Conservation (phyloP, 2,113 vertebrate species). For the Mastomys natalensis region DNA sequence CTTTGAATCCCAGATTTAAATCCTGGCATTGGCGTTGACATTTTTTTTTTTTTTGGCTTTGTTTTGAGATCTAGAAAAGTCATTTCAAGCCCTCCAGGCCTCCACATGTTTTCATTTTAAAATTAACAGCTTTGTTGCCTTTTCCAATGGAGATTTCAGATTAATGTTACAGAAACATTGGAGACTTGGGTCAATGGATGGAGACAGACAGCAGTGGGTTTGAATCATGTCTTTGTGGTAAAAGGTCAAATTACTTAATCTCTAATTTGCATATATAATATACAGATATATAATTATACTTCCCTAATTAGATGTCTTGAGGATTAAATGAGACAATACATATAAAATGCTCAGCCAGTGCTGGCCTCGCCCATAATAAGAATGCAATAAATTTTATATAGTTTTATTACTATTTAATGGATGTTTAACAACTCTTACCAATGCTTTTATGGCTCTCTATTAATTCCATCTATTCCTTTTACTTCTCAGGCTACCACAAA, state of each 20-base stretch:
- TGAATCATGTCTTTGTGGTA: slow-evolving; percentile 41
- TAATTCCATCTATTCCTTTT: slow-evolving; percentile 9
- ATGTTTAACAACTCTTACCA: slow-evolving; percentile 19
- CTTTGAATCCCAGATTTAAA: slow-evolving; percentile 11
- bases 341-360: slow-evolving; percentile 58
- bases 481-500: background rate
- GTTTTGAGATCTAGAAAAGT: slow-evolving; percentile 7
- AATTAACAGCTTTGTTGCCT: background rate
- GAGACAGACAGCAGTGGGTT: background rate
- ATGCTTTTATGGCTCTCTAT: slow-evolving; percentile 26
- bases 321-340: slow-evolving; percentile 66
- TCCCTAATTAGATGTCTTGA: slow-evolving; percentile 64
- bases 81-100: background rate
- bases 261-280: slow-evolving; percentile 60
- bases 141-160: slow-evolving; percentile 20
- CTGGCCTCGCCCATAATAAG: slow-evolving; percentile 45
- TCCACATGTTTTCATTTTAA: background rate
- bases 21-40: background rate
- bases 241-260: slow-evolving; percentile 64
- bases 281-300: slow-evolving; percentile 57
- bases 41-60: background rate
- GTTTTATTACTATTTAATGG: slow-evolving; percentile 62
- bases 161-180: background rate
- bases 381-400: slow-evolving; percentile 70
- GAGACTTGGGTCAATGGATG: background rate